Conservation (phyloP, 1,140 invertebrate species). For the Anastrepha ludens region DNA sequence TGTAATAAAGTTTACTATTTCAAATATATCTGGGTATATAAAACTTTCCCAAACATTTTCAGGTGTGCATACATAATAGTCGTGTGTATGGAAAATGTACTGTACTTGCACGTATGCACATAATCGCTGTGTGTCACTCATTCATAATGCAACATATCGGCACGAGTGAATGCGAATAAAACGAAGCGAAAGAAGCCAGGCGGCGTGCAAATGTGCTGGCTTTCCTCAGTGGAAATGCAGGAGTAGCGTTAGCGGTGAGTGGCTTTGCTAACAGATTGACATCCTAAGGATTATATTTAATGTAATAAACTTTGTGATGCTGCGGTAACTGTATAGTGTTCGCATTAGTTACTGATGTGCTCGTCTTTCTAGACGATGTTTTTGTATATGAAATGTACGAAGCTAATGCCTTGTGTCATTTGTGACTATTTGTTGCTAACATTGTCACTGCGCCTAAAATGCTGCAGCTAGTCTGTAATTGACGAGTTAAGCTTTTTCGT, state of each 20-base stretch:
- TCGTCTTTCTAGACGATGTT: too few relatives aligned
- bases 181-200: background rate
- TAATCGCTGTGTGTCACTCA: background rate
- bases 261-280: background rate
- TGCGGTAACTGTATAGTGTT: background rate
- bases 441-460: too few relatives aligned
- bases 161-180: background rate
- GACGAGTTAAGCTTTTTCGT: too few relatives aligned
- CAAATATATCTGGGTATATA: background rate
- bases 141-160: background rate
- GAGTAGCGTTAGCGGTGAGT: background rate
- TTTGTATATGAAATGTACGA: too few relatives aligned
- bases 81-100: background rate
- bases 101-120: background rate
- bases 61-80: background rate
- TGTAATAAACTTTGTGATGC: background rate
- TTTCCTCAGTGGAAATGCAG: background rate
- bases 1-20: too few relatives aligned
- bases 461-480: too few relatives aligned
- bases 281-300: background rate
- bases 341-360: background rate
- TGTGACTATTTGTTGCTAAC: too few relatives aligned
- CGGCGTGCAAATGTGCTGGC: background rate
- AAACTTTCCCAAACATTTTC: background rate
- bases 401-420: too few relatives aligned